Conservation (phyloP, 2,888 invertebrate genomes). For the Germaria angustata region DNA sequence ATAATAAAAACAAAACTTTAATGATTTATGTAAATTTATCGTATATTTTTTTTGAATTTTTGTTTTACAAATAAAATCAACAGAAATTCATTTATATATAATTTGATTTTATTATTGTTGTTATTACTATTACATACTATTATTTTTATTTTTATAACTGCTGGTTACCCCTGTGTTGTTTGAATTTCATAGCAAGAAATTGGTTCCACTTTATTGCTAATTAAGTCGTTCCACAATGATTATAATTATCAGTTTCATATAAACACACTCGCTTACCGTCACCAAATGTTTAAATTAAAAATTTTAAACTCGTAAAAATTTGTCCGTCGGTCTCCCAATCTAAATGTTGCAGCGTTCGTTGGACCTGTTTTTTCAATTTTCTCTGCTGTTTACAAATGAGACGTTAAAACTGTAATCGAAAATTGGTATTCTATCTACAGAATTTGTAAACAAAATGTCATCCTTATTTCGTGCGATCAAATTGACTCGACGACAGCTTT, state of each 20-base stretch:
- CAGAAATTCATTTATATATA: constrained; percentile 11
- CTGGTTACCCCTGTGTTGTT: background rate
- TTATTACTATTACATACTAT: background rate
- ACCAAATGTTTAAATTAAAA: background rate
- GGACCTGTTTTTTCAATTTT: background rate
- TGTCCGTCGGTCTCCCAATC: background rate
- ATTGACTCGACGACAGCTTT: background rate
- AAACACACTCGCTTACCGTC: constrained; percentile 12
- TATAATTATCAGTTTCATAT: constrained; percentile 22
- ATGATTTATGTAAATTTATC: constrained; percentile 56
- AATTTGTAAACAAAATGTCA: background rate
- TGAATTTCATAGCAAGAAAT: constrained; percentile 41
- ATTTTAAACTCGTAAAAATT: background rate
- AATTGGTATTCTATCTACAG: constrained; percentile 44
- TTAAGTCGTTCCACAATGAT: constrained; percentile 65
- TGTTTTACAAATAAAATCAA: constrained; percentile 33
- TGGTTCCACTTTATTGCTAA: constrained; percentile 66
- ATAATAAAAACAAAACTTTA: constrained; percentile 43
- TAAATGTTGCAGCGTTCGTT: background rate
- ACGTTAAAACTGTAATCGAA: constrained; percentile 43
- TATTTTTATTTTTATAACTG: background rate
- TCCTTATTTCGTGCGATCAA: constrained; percentile 14
- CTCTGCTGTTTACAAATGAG: constrained; percentile 23
- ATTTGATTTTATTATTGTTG: background rate
- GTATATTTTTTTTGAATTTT: constrained; percentile 9